Evolutionary conservation across 2,888 invertebrate genomes (phyloP).

Genomic region (Diogma glabrata): DNA sequence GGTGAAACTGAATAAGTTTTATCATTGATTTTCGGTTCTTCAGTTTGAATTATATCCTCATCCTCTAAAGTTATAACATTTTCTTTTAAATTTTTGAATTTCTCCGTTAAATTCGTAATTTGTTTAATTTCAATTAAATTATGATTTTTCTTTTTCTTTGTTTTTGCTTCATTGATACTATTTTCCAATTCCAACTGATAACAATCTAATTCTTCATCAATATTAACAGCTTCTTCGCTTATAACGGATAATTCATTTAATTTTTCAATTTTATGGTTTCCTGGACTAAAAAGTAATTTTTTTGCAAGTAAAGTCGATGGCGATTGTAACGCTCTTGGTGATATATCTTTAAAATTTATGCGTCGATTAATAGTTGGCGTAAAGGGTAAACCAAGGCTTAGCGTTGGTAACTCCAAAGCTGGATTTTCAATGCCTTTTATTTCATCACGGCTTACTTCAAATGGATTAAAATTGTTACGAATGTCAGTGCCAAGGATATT

Average conservation of each 20-base stretch:
- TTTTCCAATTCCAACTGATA: constrained; percentile 36
- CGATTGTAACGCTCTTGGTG: constrained; percentile 25
- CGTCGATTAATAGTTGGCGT: constrained; percentile 32
- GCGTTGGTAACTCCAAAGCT: constrained; percentile 22
- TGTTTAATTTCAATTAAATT: constrained; percentile 13
- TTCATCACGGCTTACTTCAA: constrained; percentile 29
- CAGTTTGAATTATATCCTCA: background rate
- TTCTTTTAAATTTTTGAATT: constrained; percentile 10
- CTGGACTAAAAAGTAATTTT: constrained; percentile 32
- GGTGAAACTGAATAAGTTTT: background rate
- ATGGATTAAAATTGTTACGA: constrained; percentile 30
- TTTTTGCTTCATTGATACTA: constrained; percentile 36
- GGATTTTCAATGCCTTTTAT: constrained; percentile 22
- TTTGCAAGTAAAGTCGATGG: constrained; percentile 32
- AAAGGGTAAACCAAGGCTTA: constrained; percentile 32
- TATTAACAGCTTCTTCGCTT: constrained; percentile 33
- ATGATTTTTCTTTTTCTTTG: constrained; percentile 23
- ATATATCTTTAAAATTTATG: constrained; percentile 28
- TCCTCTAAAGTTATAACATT: background rate
- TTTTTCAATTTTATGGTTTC: constrained; percentile 17
- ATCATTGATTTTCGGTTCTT: background rate
- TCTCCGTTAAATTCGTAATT: constrained; percentile 10
- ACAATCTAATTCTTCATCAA: constrained; percentile 33
- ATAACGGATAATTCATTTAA: constrained; percentile 24
- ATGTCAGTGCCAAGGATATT: constrained; percentile 30